phyloP scores from a whole-genome alignment of 2,888 invertebrate species.

The Sesamia inferens region DNA sequence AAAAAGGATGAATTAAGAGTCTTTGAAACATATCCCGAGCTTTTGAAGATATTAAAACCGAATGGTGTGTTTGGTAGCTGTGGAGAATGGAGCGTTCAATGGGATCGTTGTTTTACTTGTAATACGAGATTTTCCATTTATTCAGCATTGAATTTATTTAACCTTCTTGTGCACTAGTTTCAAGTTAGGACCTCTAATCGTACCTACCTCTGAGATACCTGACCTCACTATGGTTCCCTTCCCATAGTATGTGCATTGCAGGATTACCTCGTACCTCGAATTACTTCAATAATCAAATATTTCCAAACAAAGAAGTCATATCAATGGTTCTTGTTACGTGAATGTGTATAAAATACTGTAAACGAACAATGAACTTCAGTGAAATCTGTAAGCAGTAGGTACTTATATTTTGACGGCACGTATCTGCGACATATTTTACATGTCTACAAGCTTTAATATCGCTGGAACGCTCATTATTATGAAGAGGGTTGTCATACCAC shows the following conservation, averaged over 20 bases:
- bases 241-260: neutral
- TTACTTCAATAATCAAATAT: constrained; percentile 26
- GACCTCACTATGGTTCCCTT: neutral
- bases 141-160: constrained; percentile 3
- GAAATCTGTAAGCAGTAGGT: constrained; percentile 30
- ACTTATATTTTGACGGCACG: constrained; percentile 25
- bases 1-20: constrained; percentile 22
- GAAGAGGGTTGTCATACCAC: constrained; percentile 37
- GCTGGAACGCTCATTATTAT: constrained; percentile 34
- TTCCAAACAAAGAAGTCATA: constrained; percentile 40
- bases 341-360: constrained; percentile 46
- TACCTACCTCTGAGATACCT: neutral
- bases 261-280: constrained; percentile 17
- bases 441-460: constrained; percentile 43
- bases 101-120: constrained; percentile 2
- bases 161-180: neutral
- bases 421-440: constrained; percentile 38
- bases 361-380: constrained; percentile 45
- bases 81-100: neutral
- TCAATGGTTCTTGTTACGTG: constrained; percentile 36
- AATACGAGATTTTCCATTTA: constrained; percentile 6
- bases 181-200: neutral
- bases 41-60: constrained; percentile 1
- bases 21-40: constrained; percentile 17
- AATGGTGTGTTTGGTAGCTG: neutral